These are phyloP conservation scores for Fabriciana adippe DNA, from an alignment of 2,888 invertebrate genomes.

Conservation along the genomic window DNA sequence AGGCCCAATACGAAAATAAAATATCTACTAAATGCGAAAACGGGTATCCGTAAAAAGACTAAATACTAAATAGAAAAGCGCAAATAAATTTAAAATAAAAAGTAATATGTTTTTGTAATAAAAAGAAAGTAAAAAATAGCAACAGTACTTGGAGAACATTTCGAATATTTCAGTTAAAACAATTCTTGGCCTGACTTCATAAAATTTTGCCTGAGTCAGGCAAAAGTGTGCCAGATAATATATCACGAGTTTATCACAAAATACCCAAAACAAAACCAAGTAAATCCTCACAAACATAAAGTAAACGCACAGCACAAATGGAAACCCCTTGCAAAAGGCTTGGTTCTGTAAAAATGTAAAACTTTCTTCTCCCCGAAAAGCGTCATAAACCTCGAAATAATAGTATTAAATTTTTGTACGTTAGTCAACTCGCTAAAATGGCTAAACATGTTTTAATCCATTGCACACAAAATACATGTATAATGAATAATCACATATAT, in stretches of 20 bases:
- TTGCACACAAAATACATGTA: too few relatives aligned
- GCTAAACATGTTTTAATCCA: too few relatives aligned
- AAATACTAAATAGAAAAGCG: too few relatives aligned
- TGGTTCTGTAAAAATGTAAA: conserved; percentile 54
- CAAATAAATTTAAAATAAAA: too few relatives aligned
- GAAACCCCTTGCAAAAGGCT: conserved; percentile 45
- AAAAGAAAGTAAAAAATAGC: too few relatives aligned
- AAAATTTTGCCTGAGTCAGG: conserved; percentile 1
- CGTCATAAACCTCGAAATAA: background rate
- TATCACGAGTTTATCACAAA: conserved; percentile 15
- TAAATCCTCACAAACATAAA: conserved; percentile 20
- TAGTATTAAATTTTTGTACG: too few relatives aligned
- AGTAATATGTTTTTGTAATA: too few relatives aligned
- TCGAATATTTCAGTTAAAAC: background rate
- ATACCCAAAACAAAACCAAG: conserved; percentile 24
- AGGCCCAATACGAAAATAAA: too few relatives aligned
- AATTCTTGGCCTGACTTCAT: background rate
- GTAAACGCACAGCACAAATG: conserved; percentile 22
- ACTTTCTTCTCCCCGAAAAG: conserved; percentile 6
- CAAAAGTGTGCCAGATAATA: conserved; percentile 18
- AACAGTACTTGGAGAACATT: too few relatives aligned
- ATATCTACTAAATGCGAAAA: too few relatives aligned
- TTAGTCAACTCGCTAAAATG: background rate
- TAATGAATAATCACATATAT: too few relatives aligned
- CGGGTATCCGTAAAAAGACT: too few relatives aligned